phyloP scores from a whole-genome alignment of 2,113 vertebrate genomes.

The Entosphenus tridentatus region DNA sequence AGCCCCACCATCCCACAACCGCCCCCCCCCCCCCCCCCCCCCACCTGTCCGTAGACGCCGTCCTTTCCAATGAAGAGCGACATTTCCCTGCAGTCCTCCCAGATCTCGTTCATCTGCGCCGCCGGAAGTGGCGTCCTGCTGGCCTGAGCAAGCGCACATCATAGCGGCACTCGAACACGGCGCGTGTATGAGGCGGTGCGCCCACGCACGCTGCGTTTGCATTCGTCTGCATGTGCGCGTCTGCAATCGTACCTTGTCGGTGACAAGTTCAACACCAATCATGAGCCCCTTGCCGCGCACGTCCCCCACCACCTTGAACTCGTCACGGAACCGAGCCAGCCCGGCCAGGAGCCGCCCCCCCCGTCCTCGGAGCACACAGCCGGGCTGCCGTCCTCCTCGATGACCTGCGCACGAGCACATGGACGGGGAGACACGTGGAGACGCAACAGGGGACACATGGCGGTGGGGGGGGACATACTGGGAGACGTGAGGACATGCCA shows the following conservation, averaged over 20 bases:
- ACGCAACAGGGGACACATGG: too few relatives aligned
- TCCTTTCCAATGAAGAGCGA: slow-evolving; percentile 59
- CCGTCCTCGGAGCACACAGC: slow-evolving; percentile 36
- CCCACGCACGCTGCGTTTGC: too few relatives aligned
- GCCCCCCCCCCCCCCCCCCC: neutral
- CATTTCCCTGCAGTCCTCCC: slow-evolving; percentile 59
- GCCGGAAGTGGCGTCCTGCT: slow-evolving; percentile 32
- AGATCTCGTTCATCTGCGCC: slow-evolving; percentile 35
- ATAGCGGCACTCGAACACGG: too few relatives aligned
- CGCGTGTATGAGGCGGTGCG: too few relatives aligned
- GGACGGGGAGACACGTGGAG: neutral
- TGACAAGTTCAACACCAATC: slow-evolving; percentile 80
- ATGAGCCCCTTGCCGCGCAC: slow-evolving; percentile 73
- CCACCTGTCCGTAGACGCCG: slow-evolving; percentile 54
- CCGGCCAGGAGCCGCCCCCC: slow-evolving; percentile 47
- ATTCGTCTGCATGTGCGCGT: too few relatives aligned
- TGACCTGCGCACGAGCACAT: slow-evolving; percentile 24
- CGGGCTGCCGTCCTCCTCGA: slow-evolving; percentile 42
- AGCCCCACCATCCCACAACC: neutral
- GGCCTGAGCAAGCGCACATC: too few relatives aligned
- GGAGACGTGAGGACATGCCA: too few relatives aligned
- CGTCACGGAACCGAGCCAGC: slow-evolving; percentile 49
- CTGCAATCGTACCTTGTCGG: slow-evolving; percentile 41
- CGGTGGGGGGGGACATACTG: too few relatives aligned
- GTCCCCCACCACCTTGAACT: slow-evolving; percentile 62